Conservation (phyloP, 2,797 vertebrate genomes). For the Lepilemur ruficaudatus region DNA sequence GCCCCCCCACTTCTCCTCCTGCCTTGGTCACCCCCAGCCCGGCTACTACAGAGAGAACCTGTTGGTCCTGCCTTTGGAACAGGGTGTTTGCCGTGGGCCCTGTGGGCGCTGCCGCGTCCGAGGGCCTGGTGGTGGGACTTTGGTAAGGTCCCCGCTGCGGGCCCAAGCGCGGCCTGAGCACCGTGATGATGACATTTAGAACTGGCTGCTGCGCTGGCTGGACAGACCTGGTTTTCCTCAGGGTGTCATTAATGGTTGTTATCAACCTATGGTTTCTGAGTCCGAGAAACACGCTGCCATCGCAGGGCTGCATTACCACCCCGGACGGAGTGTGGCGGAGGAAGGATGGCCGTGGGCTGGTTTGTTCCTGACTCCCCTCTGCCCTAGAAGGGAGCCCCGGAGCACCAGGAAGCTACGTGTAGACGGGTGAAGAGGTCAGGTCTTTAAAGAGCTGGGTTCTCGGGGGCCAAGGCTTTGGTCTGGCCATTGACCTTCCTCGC, state of each 20-base stretch:
- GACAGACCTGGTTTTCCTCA: background rate
- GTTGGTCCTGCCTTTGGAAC: no score
- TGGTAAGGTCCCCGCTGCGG: background rate
- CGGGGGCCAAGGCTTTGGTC: background rate
- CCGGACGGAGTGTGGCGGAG: fast-evolving
- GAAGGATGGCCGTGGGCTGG: no score
- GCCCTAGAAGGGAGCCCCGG: background rate
- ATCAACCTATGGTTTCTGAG: background rate
- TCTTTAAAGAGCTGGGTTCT: background rate
- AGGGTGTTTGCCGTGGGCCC: background rate
- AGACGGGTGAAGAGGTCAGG: background rate
- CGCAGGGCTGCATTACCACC: fast-evolving
- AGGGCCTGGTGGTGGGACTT: background rate
- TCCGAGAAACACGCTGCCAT: background rate
- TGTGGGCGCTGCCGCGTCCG: background rate
- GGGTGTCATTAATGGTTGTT: no score
- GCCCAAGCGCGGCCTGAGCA: background rate
- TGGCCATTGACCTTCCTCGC: background rate
- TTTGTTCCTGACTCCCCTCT: background rate
- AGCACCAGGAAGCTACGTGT: no score
- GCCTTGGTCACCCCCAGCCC: fast-evolving
- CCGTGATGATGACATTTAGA: background rate
- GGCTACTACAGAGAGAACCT: background rate
- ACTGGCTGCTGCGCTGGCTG: background rate
- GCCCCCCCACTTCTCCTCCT: fast-evolving